Evolutionary conservation across 2,888 invertebrate genomes (phyloP).

Genomic region (Chesias legatella): DNA sequence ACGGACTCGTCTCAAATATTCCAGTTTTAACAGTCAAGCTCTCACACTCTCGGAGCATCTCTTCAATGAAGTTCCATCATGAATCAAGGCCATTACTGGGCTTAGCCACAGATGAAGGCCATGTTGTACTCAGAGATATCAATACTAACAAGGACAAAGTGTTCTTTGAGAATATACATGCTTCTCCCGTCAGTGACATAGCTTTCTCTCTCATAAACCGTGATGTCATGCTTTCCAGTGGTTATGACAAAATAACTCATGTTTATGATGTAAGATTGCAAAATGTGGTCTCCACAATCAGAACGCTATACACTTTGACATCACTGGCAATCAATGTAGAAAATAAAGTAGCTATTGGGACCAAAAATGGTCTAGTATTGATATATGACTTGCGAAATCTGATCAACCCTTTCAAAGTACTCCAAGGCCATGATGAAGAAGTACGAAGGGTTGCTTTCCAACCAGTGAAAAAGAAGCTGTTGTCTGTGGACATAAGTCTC

Average conservation of each 20-base stretch:
- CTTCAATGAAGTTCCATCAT: slow-evolving; percentile 73
- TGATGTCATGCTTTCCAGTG: slow-evolving; percentile 78
- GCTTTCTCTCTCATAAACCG: slow-evolving; percentile 77
- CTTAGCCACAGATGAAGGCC: slow-evolving; percentile 76
- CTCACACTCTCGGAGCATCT: slow-evolving; percentile 62
- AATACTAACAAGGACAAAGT: slow-evolving; percentile 70
- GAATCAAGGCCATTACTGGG: slow-evolving; percentile 67
- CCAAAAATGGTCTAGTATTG: slow-evolving; percentile 75
- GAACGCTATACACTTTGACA: slow-evolving; percentile 61
- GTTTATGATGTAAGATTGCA: slow-evolving; percentile 78
- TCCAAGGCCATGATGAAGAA: slow-evolving; percentile 74
- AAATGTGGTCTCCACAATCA: slow-evolving; percentile 65
- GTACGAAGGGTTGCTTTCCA: slow-evolving; percentile 73
- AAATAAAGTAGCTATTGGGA: slow-evolving; percentile 76
- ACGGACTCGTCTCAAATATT: slow-evolving; percentile 73
- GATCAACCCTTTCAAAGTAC: slow-evolving; percentile 61
- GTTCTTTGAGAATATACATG: slow-evolving; percentile 74
- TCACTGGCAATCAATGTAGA: slow-evolving; percentile 65
- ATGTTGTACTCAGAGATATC: slow-evolving; percentile 66
- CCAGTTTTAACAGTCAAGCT: slow-evolving; percentile 67
- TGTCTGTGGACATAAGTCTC: slow-evolving; percentile 63
- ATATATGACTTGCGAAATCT: slow-evolving; percentile 80
- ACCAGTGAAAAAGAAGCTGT: slow-evolving; percentile 51
- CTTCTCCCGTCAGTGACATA: slow-evolving; percentile 80
- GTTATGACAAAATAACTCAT: slow-evolving; percentile 78